phyloP scores from a whole-genome alignment of 2,888 invertebrate genomes.

The Caenorhabditis macrosperma region DNA sequence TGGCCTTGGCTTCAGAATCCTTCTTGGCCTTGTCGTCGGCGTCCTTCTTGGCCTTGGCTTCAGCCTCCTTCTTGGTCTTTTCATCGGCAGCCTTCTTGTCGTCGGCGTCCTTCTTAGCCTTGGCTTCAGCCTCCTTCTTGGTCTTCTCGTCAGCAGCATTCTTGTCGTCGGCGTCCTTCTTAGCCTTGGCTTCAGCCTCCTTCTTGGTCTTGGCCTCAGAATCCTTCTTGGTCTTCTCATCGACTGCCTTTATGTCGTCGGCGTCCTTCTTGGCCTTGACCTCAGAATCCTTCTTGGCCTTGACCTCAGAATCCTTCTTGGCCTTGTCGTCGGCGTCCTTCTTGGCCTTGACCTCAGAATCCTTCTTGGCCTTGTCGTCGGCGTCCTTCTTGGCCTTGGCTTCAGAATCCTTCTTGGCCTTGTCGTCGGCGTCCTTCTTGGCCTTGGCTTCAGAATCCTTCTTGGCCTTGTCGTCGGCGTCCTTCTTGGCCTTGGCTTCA shows the following conservation, averaged over 20 bases:
- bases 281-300: conserved; percentile 29
- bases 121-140: conserved; percentile 14
- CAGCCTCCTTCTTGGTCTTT: conserved; percentile 7
- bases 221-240: conserved; percentile 50
- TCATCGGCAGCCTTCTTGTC: conserved; percentile 15
- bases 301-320: conserved; percentile 21
- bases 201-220: conserved; percentile 50
- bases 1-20: conserved; percentile 3
- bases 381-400: conserved; percentile 44
- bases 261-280: conserved; percentile 42
- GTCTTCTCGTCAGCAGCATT: conserved; percentile 39
- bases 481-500: conserved; percentile 34
- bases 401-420: conserved; percentile 42
- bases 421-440: conserved; percentile 33
- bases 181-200: conserved; percentile 1
- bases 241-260: too few relatives aligned
- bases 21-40: conserved; percentile 10
- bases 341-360: conserved; percentile 29
- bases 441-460: conserved; percentile 35
- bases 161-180: conserved; percentile 37
- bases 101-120: conserved; percentile 29
- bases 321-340: conserved; percentile 26
- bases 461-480: conserved; percentile 22
- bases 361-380: conserved; percentile 43
- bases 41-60: conserved; percentile 18